Evolutionary conservation across 1,140 invertebrate species (phyloP), one percentile per base, ranked within the genome.

Genomic region (Bombus polaris): DNA sequence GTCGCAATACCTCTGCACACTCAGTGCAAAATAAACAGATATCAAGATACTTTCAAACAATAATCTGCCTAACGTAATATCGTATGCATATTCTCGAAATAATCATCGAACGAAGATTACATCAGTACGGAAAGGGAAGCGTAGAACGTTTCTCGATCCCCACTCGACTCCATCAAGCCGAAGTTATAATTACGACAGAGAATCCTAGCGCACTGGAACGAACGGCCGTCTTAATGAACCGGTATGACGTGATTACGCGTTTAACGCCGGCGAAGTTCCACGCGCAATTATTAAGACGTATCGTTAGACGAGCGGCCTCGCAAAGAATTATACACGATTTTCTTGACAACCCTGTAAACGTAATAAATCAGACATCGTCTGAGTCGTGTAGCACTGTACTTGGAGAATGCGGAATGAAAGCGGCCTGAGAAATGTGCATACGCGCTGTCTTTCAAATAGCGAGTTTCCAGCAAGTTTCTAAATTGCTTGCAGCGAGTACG

Each of bases 171-270:
- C 35, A 10, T 65, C 22, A 18, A 35, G 25, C 44, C n/a, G 3
- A 83, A 76, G 44, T 76, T 74, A 76, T 74, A 76, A 83, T 76
- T 83, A 83, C 44, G 81, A 76, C 42, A 83, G 62, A 65, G 44
- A 47, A 83, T 68, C 72, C 57, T 3, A 37, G 72, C 28, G 70
- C 68, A 59, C 70, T 42, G 47, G 44, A 57, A 39, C 68, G 53
- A 57, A n/a, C 35, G 25, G 6, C 10, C 53, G 18, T 35, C 9
- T 28, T 81, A 81, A 81, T 81, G 70, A 81, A 81, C 65, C 37
- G 22, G 35, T 53, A 57, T 62, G 53, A 42, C 79, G 62, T 81
- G 72, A 81, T 81, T 62, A 81, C 53, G 47, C 37, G 76, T 78
- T 76, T 68, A 47, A 53, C 39, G 42, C 13, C n/a, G 18, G 42